Percentiles rank a stretch among this genome's conserved stretches.
Evolutionary conservation across 2,888 invertebrate genomes (phyloP).

Genomic region (Drosophila mimetica): DNA sequence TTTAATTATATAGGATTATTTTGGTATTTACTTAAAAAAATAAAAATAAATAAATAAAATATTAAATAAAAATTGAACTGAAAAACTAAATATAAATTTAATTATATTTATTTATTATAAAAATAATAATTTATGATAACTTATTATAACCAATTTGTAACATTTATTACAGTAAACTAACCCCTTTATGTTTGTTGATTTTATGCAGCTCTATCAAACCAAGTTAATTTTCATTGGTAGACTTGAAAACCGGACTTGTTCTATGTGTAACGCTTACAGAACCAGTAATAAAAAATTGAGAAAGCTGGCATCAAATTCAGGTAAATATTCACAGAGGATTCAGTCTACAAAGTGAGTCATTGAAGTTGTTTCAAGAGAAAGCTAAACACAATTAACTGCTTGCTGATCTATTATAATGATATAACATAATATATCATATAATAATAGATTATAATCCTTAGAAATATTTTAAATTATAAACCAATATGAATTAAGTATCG

Average conservation of each 20-base stretch:
- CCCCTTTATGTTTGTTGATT: not conserved
- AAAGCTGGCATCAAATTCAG: slow-evolving; percentile 21
- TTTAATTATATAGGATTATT: too few species aligned
- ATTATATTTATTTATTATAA: too few species aligned
- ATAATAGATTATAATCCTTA: too few species aligned
- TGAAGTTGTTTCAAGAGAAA: slow-evolving; percentile 1
- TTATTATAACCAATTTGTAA: not conserved
- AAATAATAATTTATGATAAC: too few species aligned
- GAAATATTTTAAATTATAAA: too few species aligned
- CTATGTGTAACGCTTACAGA: not conserved
- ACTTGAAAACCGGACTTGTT: slow-evolving; percentile 16
- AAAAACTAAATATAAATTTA: too few species aligned
- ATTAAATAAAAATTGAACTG: too few species aligned
- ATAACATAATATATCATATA: too few species aligned
- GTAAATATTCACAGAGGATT: not conserved
- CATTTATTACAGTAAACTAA: not conserved
- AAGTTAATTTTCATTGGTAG: not conserved
- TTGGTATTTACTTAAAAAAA: too few species aligned
- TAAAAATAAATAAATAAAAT: too few species aligned
- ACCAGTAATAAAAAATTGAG: slow-evolving; percentile 23
- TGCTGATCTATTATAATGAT: not conserved
- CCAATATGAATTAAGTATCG: too few species aligned
- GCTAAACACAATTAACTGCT: not conserved
- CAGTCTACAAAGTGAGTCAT: not conserved
- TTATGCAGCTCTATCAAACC: not conserved